phyloP scores from a whole-genome alignment of 2,113 vertebrate genomes.

The Podiceps cristatus region DNA sequence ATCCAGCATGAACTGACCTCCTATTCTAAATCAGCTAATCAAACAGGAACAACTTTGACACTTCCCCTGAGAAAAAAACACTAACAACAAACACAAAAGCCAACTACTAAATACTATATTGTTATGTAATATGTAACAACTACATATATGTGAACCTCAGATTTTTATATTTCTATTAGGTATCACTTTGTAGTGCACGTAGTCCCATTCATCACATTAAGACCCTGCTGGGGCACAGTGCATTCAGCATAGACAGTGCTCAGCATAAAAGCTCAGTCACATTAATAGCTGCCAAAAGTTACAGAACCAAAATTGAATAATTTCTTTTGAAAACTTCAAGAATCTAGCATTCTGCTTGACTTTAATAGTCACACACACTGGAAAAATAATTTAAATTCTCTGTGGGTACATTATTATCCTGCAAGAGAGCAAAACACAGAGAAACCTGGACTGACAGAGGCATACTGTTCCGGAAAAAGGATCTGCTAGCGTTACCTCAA shows the following conservation, averaged over 20 bases:
- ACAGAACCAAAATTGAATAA: not conserved
- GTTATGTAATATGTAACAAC: not conserved
- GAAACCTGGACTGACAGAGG: not conserved
- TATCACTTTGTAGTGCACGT: not conserved
- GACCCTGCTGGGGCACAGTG: not conserved
- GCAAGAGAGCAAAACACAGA: not conserved
- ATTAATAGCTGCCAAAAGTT: not conserved
- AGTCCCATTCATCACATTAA: not conserved
- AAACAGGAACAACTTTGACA: constrained; percentile 5
- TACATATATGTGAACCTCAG: not conserved
- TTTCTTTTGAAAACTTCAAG: not conserved
- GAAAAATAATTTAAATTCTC: not conserved
- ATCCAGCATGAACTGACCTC: not conserved
- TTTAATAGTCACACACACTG: not conserved
- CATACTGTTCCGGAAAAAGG: not conserved
- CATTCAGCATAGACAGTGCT: not conserved
- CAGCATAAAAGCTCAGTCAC: not conserved
- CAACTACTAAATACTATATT: not conserved
- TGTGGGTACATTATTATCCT: not conserved
- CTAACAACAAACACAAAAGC: not conserved
- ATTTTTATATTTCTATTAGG: not conserved
- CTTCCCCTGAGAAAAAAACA: not conserved
- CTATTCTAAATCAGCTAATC: constrained; percentile 18
- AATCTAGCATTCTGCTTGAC: not conserved
- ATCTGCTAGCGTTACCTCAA: not conserved